These are phyloP conservation scores for Pseudopipra pipra DNA, from an alignment of 2,113 vertebrate genomes.

Conservation along the genomic window DNA sequence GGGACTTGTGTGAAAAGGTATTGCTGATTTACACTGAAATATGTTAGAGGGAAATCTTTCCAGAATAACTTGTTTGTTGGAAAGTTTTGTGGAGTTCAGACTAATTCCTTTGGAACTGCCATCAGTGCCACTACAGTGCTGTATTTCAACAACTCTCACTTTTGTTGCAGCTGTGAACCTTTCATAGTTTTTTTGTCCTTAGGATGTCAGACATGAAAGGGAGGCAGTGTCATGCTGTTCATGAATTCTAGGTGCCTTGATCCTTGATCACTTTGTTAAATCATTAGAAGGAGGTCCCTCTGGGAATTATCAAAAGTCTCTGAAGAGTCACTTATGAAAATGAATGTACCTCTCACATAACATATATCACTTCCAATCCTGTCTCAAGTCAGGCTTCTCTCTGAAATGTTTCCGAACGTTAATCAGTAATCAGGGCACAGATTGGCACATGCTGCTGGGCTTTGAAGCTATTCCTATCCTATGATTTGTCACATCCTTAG, in stretches of 20 bases:
- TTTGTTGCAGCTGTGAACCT: conserved; percentile 42
- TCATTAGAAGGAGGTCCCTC: conserved; percentile 55
- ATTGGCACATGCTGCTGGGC: conserved; percentile 60
- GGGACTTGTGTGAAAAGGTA: not conserved
- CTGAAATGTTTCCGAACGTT: conserved; percentile 39
- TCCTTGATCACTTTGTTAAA: conserved; percentile 61
- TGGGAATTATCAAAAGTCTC: conserved; percentile 59
- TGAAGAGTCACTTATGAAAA: conserved; percentile 58
- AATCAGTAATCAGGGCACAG: conserved; percentile 54
- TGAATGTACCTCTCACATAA: conserved; percentile 30
- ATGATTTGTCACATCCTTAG: conserved; percentile 59
- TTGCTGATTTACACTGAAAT: not conserved
- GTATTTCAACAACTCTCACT: conserved; percentile 34
- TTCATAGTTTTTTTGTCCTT: conserved; percentile 54
- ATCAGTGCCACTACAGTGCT: not conserved
- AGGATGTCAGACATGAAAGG: conserved; percentile 63
- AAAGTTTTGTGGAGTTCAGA: conserved; percentile 15
- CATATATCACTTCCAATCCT: conserved; percentile 38
- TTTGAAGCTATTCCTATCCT: conserved; percentile 52
- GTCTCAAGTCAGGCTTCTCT: not conserved
- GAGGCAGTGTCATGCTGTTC: conserved; percentile 45
- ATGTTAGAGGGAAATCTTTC: not conserved
- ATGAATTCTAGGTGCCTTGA: conserved; percentile 62
- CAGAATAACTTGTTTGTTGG: not conserved
- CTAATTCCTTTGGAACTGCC: not conserved